These are phyloP conservation scores for Suncus etruscus DNA, from an alignment of 2,113 vertebrate species.

Conservation along the genomic window DNA sequence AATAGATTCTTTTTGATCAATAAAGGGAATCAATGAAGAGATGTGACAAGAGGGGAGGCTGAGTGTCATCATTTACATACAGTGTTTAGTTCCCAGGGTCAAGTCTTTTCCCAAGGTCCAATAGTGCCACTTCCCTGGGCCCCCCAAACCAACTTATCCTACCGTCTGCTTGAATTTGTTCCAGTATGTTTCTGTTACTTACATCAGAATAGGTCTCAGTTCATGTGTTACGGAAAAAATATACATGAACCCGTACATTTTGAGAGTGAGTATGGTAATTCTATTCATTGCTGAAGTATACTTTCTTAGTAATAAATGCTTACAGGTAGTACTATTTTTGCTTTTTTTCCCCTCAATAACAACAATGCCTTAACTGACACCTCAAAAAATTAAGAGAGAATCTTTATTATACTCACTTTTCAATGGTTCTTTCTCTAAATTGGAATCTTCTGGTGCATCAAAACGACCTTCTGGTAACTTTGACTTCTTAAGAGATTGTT, in stretches of 20 bases:
- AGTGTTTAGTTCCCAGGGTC: background rate
- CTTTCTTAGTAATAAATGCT: background rate
- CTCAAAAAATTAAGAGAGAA: background rate
- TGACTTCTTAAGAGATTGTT: slow-evolving; percentile 90
- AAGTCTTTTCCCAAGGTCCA: background rate
- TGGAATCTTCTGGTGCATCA: slow-evolving; percentile 90
- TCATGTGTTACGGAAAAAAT: background rate
- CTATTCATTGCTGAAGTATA: background rate
- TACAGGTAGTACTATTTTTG: no score
- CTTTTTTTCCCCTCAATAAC: background rate
- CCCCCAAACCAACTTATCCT: no score
- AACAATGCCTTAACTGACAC: background rate
- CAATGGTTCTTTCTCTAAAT: slow-evolving; percentile 88
- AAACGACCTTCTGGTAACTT: slow-evolving; percentile 94
- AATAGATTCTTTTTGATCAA: background rate
- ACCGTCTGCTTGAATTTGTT: background rate
- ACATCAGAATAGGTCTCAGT: background rate
- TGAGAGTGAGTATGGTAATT: background rate
- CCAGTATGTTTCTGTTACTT: background rate
- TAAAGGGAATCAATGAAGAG: background rate
- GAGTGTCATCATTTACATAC: background rate
- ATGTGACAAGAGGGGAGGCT: background rate
- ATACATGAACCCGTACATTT: background rate
- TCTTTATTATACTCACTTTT: slow-evolving; percentile 89
- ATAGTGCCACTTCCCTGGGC: background rate